Evolutionary conservation across 2,113 vertebrate species (phyloP).

Genomic region (Pituophis catenifer): DNA sequence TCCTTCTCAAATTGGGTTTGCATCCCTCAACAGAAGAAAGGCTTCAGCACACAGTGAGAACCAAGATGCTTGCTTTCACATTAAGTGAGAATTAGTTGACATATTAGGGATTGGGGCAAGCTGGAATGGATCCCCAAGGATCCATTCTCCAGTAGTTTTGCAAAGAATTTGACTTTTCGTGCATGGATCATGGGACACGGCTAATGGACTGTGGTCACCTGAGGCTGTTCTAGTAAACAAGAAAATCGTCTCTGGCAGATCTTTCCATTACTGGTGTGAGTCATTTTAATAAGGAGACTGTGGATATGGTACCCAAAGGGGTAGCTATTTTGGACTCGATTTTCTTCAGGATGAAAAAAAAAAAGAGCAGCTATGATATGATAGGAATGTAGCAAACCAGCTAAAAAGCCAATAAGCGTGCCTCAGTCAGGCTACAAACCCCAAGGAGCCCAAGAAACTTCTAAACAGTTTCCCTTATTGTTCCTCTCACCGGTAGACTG

Average conservation of each 20-base stretch:
- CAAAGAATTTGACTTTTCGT: neutral
- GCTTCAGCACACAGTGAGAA: neutral
- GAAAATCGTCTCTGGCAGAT: neutral
- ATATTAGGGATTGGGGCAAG: neutral
- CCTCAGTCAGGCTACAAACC: neutral
- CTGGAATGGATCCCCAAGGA: neutral
- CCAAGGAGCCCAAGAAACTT: neutral
- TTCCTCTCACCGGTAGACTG: rapidly evolving
- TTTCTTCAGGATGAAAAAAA: neutral
- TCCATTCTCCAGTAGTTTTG: constrained; percentile 6
- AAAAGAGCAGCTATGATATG: neutral
- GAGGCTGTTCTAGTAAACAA: constrained; percentile 20
- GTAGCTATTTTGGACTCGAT: neutral
- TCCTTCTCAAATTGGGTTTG: neutral
- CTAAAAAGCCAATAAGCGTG: neutral
- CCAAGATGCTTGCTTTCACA: neutral
- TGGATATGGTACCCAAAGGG: neutral
- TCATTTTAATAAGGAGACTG: neutral
- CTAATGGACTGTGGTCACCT: constrained; percentile 13
- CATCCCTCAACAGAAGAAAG: neutral
- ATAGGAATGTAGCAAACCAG: neutral
- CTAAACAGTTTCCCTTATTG: neutral
- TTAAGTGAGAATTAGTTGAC: constrained; percentile 2
- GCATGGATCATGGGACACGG: constrained; percentile 13
- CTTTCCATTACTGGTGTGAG: neutral